Base-by-base conservation (phyloP, 2,888 invertebrate genomes). In the Cyrtodaria siliqua region DNA sequence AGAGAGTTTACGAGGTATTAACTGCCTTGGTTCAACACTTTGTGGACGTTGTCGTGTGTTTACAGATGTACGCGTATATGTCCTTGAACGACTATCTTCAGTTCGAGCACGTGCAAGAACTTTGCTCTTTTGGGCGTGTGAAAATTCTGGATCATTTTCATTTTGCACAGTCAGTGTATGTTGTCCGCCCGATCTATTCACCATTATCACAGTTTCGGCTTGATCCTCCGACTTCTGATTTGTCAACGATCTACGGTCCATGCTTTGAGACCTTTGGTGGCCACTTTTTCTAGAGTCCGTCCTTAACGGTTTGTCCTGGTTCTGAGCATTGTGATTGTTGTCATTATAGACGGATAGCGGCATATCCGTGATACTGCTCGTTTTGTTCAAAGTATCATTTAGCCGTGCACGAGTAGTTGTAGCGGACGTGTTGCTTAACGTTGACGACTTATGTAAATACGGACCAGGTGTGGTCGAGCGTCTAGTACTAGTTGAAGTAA, bases 391-490 rank as follows among this genome's bases (percentile, higher is more conserved):
- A 12, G 71, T 63, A 52, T 79, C 62, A 42, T 79, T 76, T n/a
- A 76, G 49, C 16, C 74, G 63, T 14, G 64, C 66, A 23, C 72
- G 42, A 18, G 71, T 71, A 2, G 69, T 72, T 3, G 79, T 75
- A 4, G 75, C 71, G 0, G 79, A 79, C 0, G 73, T 77, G 8
- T 44, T 49, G 33, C 60, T 67, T 49, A 80, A 52, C 9, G 59
- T 70, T 18, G 73, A 55, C 12, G 74, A 40, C 16, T 74, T 68
- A 2, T 60, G 44, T 24, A 75, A 20, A 57, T 71, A 78, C 2
- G 84, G 84, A 0, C 86, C 86, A 0, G 86, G 86, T 2, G 86
- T 86, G 12, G 66, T 64, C 1, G 85, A 77, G 20, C 85, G 63
- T 26, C 85, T 69, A 14, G 52, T 44, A n/a, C 53, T 61, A 9